These are phyloP conservation scores for Myanophis thanlyinensis DNA, from an alignment of 2,113 vertebrate genomes.

Conservation along the genomic window DNA sequence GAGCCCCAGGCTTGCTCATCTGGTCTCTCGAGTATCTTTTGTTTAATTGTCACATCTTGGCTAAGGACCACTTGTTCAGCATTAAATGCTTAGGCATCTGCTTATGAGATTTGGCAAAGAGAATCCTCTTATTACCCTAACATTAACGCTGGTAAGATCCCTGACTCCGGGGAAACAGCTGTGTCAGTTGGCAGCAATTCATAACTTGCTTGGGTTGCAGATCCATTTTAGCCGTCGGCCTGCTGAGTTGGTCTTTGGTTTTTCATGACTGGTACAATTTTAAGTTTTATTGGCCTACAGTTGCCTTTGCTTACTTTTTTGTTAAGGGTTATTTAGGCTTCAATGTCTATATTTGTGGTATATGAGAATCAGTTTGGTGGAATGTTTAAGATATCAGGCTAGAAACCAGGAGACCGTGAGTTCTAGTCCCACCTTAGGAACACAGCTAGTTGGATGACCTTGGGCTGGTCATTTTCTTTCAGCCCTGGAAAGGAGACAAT, in stretches of 20 bases:
- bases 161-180: not conserved
- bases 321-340: not conserved
- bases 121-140: not conserved
- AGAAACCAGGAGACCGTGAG: not conserved
- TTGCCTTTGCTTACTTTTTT: not conserved
- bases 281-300: not conserved
- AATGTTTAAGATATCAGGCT: not conserved
- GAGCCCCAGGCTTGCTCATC: not conserved
- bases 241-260: not conserved
- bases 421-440: not conserved
- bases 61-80: not conserved
- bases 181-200: not conserved
- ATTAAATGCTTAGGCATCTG: not conserved
- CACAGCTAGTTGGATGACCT: not conserved
- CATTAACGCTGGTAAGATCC: not conserved
- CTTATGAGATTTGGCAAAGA: not conserved
- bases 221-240: not conserved
- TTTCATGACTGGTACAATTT: not conserved
- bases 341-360: not conserved
- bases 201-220: not conserved
- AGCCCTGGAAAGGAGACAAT: not conserved
- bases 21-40: not conserved
- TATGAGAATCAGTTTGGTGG: not conserved
- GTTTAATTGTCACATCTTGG: not conserved
- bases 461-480: not conserved